Base-by-base conservation (phyloP, 2,888 invertebrate species). In the Oligia fasciuncula region DNA sequence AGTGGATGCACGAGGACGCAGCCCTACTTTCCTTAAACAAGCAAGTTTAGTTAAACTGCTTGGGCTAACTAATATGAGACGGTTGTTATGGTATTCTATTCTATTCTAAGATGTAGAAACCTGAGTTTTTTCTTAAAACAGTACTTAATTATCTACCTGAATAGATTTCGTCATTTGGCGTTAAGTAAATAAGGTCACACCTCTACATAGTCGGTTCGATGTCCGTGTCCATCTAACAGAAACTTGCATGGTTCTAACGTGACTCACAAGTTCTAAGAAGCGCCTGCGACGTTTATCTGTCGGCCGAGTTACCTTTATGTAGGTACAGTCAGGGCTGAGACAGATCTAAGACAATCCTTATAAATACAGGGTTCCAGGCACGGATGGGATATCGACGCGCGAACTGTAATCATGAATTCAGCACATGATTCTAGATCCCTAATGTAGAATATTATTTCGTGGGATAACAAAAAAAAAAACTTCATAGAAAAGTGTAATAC, bases 181-280 rank as follows among this genome's bases (percentile, higher is more conserved):
- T 57, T 40, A 77, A 65, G 75, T 69, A 76, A 92, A 92, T 90
- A 91, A 88, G 92, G 91, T 92, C 93, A 89, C 90, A 87, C 90
- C 88, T 86, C 73, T 87, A 90, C 82, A 85, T 83, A 90, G 87
- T 78, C 83, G 82, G 91, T 91, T 90, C 91, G 89, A 89, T 89
- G 93, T 92, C 92, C 92, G 92, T 91, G 89, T 84, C 83, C 76
- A 84, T 84, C 85, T 89, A 89, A 87, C 79, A 87, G 86, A 68
- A 74, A 82, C 85, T 86, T 85, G 90, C 92, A 91, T 93, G 88
- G 88, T 86, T 91, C 82, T 81, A 76, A 78, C 85, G 84, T 94
- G 94, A 94, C 86, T 94, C 94, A 93, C 85, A 76, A 83, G 70
- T 83, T 84, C 87, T 79, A 66, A 73, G 88, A 89, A 89, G 77